Evolutionary conservation across 2,113 vertebrate species (phyloP), one percentile per base, ranked within the genome.

Genomic region (Embiotoca jacksoni): DNA sequence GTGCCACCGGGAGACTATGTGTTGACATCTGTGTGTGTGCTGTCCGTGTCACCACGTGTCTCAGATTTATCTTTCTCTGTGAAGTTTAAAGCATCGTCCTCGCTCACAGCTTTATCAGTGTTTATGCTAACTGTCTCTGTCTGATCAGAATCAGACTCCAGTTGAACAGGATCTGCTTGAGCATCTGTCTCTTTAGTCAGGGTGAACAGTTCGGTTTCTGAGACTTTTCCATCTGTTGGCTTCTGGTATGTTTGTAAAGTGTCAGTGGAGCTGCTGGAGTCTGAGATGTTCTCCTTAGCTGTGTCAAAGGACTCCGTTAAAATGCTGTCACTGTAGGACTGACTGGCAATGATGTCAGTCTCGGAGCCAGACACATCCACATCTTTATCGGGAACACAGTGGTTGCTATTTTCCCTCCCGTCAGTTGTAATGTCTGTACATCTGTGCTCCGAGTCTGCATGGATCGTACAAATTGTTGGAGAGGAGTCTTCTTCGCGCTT

Each of bases 241-340:
- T 84, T 84, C 8, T 78, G 81, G 23, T 71, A 15, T 1, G 82
- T 89, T 58, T 91, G 89, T 16, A 76, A 59, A 47, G 86, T 85
- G 74, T 86, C 86, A 0, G 80, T 83, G 46, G 86, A 91, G 78
- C 67, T 86, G 81, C 85, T 86, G 62, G 77, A 87, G 82, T 92
- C 91, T 13, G 90, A 90, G 46, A 91, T 86, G 35, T 91, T 76
- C 71, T 93, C 91, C 46, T 78, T 89, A 0, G 92, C 91, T 6
- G 90, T 92, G 3, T 89, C 85, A 37, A 91, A 91, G 15, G 86
- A 89, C 60, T 82, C 90, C 0, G 83, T 90, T 2, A 89, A 60
- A 46, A 75, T 66, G 32, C 88, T 90, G 15, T 93, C 90, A n/a
- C 81, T 89, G 75, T 37, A 69, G 0, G 92, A 93, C 32, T 76